Evolutionary conservation across 2,888 invertebrate species (phyloP).

Genomic region (Hofmannophila pseudospretella): DNA sequence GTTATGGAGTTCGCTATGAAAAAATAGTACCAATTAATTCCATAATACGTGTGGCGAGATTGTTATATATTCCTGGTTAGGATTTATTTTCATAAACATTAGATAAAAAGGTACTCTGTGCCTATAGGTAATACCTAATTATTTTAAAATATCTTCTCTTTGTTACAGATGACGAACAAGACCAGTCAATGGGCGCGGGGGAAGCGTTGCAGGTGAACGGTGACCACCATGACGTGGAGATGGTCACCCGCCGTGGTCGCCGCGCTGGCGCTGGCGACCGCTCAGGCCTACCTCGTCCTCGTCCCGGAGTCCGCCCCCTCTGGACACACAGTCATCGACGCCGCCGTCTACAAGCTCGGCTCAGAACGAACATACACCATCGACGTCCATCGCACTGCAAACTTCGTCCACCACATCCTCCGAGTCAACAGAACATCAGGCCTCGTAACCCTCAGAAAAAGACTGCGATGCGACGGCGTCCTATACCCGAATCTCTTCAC

Average conservation of each 20-base stretch:
- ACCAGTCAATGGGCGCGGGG: constrained; percentile 52
- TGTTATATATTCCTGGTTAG: no score
- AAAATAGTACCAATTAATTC: no score
- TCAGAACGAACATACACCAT: constrained; percentile 88
- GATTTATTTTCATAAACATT: no score
- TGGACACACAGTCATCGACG: constrained; percentile 85
- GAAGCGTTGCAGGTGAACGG: constrained; percentile 63
- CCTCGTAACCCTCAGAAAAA: constrained; percentile 83
- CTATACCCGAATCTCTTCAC: constrained; percentile 91
- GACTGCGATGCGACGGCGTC: constrained; percentile 87
- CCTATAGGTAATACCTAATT: no score
- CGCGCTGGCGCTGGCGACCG: constrained; percentile 42
- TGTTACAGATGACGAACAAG: constrained; percentile 53
- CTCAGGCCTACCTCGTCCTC: constrained; percentile 75
- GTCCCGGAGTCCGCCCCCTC: constrained; percentile 78
- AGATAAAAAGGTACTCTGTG: no score
- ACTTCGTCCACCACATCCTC: constrained; percentile 88
- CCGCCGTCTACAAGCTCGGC: constrained; percentile 88
- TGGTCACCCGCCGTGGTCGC: constrained; percentile 47
- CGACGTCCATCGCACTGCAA: constrained; percentile 88
- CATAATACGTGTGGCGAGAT: no score
- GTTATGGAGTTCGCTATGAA: no score
- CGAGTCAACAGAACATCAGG: constrained; percentile 86
- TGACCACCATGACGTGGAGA: constrained; percentile 26
- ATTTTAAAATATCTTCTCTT: constrained; percentile 7